phyloP scores from a whole-genome alignment of 2,113 vertebrate genomes.

The Butorides virescens region DNA sequence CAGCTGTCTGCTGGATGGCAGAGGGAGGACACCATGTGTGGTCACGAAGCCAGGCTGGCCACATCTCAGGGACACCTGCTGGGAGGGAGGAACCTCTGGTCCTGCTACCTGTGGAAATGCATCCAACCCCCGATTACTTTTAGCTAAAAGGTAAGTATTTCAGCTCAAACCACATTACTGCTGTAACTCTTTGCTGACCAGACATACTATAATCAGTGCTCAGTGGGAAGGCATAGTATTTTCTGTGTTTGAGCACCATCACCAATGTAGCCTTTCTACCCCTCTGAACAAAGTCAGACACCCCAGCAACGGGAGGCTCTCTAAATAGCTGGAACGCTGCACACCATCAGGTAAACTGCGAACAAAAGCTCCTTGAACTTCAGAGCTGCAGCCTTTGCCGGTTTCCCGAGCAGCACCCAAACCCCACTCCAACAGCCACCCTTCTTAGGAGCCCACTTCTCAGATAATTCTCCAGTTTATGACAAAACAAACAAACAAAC shows the following conservation, averaged over 20 bases:
- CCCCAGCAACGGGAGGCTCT: fast-evolving
- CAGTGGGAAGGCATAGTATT: fast-evolving
- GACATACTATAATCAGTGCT: fast-evolving
- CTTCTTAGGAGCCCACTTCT: too few species aligned
- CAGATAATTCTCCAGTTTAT: fast-evolving
- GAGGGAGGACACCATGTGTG: fast-evolving
- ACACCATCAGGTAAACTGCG: fast-evolving
- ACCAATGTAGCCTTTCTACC: fast-evolving
- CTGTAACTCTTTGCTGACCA: fast-evolving
- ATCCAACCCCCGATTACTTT: fast-evolving
- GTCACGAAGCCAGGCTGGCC: background rate
- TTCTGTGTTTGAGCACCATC: background rate
- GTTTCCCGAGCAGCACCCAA: background rate
- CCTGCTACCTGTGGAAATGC: fast-evolving
- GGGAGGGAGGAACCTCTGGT: background rate
- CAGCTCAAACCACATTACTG: background rate
- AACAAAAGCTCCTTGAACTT: background rate
- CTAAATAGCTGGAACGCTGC: fast-evolving
- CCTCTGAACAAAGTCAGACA: fast-evolving
- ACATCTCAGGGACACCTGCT: background rate
- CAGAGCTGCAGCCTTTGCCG: fast-evolving
- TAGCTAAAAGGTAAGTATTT: fast-evolving
- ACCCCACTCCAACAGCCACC: background rate
- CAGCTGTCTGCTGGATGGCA: background rate
- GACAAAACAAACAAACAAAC: fast-evolving